Evolutionary conservation across 2,888 invertebrate species (phyloP).

Genomic region (Himalopsyche anomala): DNA sequence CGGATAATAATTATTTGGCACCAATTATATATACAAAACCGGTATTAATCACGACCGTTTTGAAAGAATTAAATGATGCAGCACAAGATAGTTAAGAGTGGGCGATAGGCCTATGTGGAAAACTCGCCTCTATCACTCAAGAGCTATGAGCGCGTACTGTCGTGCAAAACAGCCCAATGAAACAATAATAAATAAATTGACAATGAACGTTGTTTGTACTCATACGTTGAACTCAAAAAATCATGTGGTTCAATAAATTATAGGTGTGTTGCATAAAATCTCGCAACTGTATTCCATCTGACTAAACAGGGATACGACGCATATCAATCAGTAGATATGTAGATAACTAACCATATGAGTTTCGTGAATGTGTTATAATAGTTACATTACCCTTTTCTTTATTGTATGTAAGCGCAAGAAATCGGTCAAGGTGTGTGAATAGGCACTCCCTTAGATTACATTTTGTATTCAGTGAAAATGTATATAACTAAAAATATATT

Average conservation of each 20-base stretch:
- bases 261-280: constrained; percentile 26
- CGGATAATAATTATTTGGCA: constrained; percentile 61
- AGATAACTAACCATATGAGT: too few relatives aligned
- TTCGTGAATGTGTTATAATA: too few relatives aligned
- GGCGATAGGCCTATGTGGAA: background rate
- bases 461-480: too few relatives aligned
- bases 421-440: too few relatives aligned
- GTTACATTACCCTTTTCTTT: too few relatives aligned
- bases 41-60: constrained; percentile 48
- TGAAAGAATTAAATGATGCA: constrained; percentile 20
- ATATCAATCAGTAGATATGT: too few relatives aligned
- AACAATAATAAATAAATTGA: constrained; percentile 12
- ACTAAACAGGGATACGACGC: too few relatives aligned
- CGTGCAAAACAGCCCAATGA: background rate
- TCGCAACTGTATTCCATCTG: too few relatives aligned
- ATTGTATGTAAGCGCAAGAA: too few relatives aligned
- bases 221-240: constrained; percentile 9
- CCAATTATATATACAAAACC: constrained; percentile 50
- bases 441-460: too few relatives aligned
- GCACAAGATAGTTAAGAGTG: background rate
- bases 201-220: background rate
- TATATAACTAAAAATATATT: too few relatives aligned
- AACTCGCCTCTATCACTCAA: background rate
- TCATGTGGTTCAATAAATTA: constrained; percentile 43
- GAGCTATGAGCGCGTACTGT: background rate